Percentiles rank a stretch among this genome's conserved stretches.
Conservation (phyloP, 2,113 vertebrate genomes). For the Saguinus midas region DNA sequence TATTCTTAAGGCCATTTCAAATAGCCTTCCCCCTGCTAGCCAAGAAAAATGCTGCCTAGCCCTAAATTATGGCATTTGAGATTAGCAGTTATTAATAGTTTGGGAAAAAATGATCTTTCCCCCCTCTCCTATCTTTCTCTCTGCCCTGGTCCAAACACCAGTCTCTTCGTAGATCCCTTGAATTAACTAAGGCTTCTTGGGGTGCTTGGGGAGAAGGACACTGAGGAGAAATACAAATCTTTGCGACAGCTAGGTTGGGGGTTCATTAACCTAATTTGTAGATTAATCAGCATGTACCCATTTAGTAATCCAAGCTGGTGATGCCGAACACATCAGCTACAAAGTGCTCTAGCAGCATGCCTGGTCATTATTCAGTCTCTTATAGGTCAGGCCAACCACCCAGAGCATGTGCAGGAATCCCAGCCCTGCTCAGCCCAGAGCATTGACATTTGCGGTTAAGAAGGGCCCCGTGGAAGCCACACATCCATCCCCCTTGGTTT, state of each 20-base stretch:
- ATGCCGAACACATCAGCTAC: background rate
- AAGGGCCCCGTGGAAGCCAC: background rate
- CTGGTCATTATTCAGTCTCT: background rate
- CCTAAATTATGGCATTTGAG: background rate
- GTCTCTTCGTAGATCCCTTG: background rate
- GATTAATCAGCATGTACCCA: background rate
- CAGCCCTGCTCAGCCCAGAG: background rate
- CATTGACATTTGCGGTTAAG: background rate
- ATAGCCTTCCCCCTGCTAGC: background rate
- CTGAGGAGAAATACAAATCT: background rate
- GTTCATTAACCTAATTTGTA: background rate
- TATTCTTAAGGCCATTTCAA: background rate
- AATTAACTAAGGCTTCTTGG: background rate
- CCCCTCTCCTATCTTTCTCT: background rate
- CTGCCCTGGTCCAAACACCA: background rate
- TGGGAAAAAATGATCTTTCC: background rate
- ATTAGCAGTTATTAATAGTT: background rate
- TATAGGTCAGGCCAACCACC: background rate
- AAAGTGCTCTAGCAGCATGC: background rate
- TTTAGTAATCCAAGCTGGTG: background rate
- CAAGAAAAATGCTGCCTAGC: background rate
- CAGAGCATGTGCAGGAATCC: background rate
- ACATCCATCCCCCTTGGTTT: background rate
- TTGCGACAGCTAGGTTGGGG: background rate
- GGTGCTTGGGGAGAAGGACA: background rate